Percentiles rank a stretch among this genome's conserved stretches.
Evolutionary conservation across 2,888 invertebrate genomes (phyloP).

Genomic region (Chloromyia formosa): DNA sequence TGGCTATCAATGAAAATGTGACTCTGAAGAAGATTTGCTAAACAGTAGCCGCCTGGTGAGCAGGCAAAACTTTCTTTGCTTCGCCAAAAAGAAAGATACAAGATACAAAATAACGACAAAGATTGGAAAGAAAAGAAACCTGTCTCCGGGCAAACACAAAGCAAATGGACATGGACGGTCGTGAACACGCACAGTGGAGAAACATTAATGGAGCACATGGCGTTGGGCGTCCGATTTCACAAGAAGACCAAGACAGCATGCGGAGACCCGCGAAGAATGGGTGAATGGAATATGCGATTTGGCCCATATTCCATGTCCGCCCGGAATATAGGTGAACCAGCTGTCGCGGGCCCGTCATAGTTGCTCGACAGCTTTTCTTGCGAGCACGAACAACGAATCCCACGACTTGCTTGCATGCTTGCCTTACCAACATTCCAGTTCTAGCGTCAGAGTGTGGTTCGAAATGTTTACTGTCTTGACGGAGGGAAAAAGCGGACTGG

Average conservation of each 20-base stretch:
- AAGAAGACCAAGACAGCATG: neutral
- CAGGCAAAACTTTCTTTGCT: neutral
- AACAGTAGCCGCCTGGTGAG: neutral
- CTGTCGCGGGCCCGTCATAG: neutral
- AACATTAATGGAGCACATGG: neutral
- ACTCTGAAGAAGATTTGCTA: too few relatives aligned
- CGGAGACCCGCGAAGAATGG: neutral
- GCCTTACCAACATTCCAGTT: neutral
- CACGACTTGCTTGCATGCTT: neutral
- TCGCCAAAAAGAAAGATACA: neutral
- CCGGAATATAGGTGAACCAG: conserved; percentile 9
- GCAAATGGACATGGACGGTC: neutral
- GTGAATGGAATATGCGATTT: neutral
- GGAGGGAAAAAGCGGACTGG: neutral
- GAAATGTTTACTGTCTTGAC: neutral
- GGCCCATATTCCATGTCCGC: neutral
- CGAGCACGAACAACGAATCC: neutral
- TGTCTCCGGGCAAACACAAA: neutral
- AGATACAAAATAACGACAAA: too few relatives aligned
- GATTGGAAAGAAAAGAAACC: neutral
- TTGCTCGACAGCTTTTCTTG: neutral
- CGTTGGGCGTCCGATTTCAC: conserved; percentile 9
- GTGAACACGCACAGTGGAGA: too few relatives aligned
- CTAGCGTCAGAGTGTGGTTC: too few relatives aligned
- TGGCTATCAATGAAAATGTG: too few relatives aligned